A percentile compares a stretch with the other conserved stretches of the same genome.
Evolutionary conservation across 2,888 invertebrate genomes (phyloP).

Genomic region (Neria commutata): DNA sequence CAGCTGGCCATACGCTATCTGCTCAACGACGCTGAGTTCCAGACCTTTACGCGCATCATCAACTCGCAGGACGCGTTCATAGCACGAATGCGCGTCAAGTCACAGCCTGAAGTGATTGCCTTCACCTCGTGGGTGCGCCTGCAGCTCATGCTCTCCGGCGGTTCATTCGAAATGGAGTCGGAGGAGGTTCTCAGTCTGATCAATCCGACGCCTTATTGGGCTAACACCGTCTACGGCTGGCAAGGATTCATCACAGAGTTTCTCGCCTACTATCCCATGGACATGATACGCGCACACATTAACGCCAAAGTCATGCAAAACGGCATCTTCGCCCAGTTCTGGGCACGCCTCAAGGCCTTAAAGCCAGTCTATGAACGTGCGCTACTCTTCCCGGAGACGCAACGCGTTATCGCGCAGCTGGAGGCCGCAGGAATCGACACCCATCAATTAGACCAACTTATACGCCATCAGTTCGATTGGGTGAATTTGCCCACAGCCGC

Average conservation of each 20-base stretch:
- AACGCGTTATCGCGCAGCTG: slow-evolving; percentile 38
- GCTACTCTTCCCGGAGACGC: slow-evolving; percentile 37
- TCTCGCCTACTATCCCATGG: slow-evolving; percentile 44
- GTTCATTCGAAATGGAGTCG: slow-evolving; percentile 41
- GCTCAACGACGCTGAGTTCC: slow-evolving; percentile 52
- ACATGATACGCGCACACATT: slow-evolving; percentile 42
- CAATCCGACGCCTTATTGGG: slow-evolving; percentile 42
- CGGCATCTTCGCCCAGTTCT: slow-evolving; percentile 49
- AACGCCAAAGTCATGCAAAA: slow-evolving; percentile 42
- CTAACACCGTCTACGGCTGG: slow-evolving; percentile 48
- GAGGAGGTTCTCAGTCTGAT: slow-evolving; percentile 37
- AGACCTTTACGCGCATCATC: slow-evolving; percentile 49
- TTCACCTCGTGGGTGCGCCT: slow-evolving; percentile 46
- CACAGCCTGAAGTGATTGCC: slow-evolving; percentile 50
- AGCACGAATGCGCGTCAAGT: slow-evolving; percentile 40
- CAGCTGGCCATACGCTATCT: slow-evolving; percentile 46
- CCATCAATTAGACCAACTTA: slow-evolving; percentile 42
- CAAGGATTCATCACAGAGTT: slow-evolving; percentile 53
- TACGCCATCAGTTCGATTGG: slow-evolving; percentile 53
- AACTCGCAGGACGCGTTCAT: slow-evolving; percentile 43
- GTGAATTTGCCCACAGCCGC: not conserved
- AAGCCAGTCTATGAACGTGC: slow-evolving; percentile 52
- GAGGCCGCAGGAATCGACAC: slow-evolving; percentile 45
- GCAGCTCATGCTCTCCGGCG: slow-evolving; percentile 39
- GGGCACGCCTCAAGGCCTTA: slow-evolving; percentile 39